phyloP scores from a whole-genome alignment of 2,888 invertebrate genomes.

The Mesoligia furuncula region DNA sequence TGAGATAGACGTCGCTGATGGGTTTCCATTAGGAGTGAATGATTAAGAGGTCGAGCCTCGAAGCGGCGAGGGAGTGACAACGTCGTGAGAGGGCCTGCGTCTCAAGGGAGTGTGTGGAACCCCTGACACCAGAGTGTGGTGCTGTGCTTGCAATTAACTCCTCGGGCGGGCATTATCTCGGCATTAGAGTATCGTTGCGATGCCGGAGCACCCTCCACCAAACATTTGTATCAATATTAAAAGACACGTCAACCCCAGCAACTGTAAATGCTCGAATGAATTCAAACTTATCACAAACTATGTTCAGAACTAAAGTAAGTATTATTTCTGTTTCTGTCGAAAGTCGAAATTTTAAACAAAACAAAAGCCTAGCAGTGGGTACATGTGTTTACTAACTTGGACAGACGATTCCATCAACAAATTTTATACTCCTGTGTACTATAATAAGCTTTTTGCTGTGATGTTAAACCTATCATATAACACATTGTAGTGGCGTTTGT shows the following conservation, averaged over 20 bases:
- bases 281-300: constrained; percentile 25
- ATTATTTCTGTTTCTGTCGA: background rate
- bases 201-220: constrained; percentile 54
- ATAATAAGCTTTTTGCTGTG: constrained; percentile 21
- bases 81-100: constrained; percentile 54
- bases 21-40: constrained; percentile 87
- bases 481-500: constrained; percentile 58
- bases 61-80: constrained; percentile 68
- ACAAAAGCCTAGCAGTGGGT: constrained; percentile 17
- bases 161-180: constrained; percentile 85
- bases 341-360: background rate
- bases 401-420: constrained; percentile 23
- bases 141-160: constrained; percentile 89
- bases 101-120: constrained; percentile 76
- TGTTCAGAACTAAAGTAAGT: constrained; percentile 26
- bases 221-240: constrained; percentile 67
- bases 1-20: constrained; percentile 78
- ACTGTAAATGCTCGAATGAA: constrained; percentile 17
- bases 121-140: constrained; percentile 82
- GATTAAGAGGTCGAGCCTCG: constrained; percentile 83
- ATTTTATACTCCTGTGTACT: constrained; percentile 19
- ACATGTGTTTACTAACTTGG: constrained; percentile 33
- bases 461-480: constrained; percentile 49
- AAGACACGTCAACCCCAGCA: constrained; percentile 22
- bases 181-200: constrained; percentile 77